Evolutionary conservation across 2,113 vertebrate genomes (phyloP).

Genomic region (Rousettus leschenaultii): DNA sequence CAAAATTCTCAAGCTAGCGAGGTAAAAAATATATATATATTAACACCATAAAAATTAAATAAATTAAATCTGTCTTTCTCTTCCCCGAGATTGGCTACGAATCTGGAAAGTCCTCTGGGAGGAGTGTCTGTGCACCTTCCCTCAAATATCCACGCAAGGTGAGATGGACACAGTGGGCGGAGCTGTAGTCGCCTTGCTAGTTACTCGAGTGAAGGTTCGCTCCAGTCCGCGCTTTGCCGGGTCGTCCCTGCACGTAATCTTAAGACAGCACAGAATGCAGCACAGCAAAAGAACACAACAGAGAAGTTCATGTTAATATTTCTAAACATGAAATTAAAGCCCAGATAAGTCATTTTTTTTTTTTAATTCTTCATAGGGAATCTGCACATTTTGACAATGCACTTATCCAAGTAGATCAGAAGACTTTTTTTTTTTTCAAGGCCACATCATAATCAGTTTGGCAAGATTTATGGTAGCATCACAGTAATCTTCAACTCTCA

Average conservation of each 20-base stretch:
- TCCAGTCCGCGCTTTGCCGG: slow-evolving; percentile 88
- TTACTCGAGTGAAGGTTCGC: slow-evolving; percentile 84
- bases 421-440: not conserved
- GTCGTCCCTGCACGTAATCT: slow-evolving; percentile 85
- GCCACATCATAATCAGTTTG: not conserved
- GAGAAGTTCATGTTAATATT: not conserved
- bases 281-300: not conserved
- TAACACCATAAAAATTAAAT: slow-evolving; percentile 79
- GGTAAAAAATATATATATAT: slow-evolving; percentile 71
- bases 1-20: slow-evolving; percentile 72
- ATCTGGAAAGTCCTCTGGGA: slow-evolving; percentile 28
- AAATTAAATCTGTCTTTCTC: slow-evolving; percentile 82
- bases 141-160: slow-evolving; percentile 74
- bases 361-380: not conserved
- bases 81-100: slow-evolving; percentile 64
- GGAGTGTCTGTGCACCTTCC: accelerated
- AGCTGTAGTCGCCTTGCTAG: slow-evolving; percentile 65
- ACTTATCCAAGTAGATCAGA: not conserved
- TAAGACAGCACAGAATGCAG: not conserved
- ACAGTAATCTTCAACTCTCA: not conserved
- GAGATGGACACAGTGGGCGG: slow-evolving; percentile 64
- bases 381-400: not conserved
- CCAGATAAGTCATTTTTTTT: not conserved
- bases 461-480: not conserved
- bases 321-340: not conserved